Percentiles rank a stretch among this genome's conserved stretches.
Evolutionary conservation across 1,140 invertebrate genomes (phyloP).

Genomic region (Drosophila navojoa): DNA sequence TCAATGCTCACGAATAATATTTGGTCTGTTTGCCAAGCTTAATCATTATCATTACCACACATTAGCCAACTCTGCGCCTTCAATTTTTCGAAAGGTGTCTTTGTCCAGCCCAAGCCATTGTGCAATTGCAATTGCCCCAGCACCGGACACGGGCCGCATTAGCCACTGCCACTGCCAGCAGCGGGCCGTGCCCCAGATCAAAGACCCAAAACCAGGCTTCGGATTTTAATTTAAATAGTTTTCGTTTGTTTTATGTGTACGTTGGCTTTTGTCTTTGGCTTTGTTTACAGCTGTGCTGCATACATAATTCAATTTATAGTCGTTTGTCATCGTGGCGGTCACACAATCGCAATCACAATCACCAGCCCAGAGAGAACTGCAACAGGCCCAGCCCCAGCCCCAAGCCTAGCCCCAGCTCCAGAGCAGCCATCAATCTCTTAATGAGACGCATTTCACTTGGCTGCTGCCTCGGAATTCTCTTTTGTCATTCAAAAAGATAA

Average conservation of each 20-base stretch:
- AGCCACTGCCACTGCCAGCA: constrained; percentile 31
- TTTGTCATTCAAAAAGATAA: background rate
- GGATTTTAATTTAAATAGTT: constrained; percentile 71
- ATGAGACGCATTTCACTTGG: constrained; percentile 9
- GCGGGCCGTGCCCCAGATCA: constrained; percentile 40
- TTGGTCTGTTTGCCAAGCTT: constrained; percentile 68
- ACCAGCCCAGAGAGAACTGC: constrained; percentile 14
- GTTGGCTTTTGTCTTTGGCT: constrained; percentile 28
- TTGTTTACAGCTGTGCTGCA: constrained; percentile 46
- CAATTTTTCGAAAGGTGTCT: constrained; percentile 74
- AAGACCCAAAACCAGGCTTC: constrained; percentile 43
- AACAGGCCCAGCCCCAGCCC: background rate
- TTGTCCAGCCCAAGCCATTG: constrained; percentile 57
- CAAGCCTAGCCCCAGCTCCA: constrained; percentile 1
- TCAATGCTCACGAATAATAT: too few species aligned
- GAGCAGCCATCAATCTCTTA: constrained; percentile 9
- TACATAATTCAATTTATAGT: constrained; percentile 67
- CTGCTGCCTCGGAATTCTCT: background rate
- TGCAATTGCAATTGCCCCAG: constrained; percentile 61
- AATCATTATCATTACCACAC: constrained; percentile 80
- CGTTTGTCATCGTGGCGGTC: constrained; percentile 38
- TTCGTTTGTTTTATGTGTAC: constrained; percentile 47
- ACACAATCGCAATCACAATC: constrained; percentile 28
- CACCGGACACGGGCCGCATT: background rate
- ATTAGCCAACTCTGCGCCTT: constrained; percentile 65